Percentiles rank a stretch among this genome's conserved stretches.
Conservation (phyloP, 2,888 invertebrate genomes). For the Drosophila austrosaltans region DNA sequence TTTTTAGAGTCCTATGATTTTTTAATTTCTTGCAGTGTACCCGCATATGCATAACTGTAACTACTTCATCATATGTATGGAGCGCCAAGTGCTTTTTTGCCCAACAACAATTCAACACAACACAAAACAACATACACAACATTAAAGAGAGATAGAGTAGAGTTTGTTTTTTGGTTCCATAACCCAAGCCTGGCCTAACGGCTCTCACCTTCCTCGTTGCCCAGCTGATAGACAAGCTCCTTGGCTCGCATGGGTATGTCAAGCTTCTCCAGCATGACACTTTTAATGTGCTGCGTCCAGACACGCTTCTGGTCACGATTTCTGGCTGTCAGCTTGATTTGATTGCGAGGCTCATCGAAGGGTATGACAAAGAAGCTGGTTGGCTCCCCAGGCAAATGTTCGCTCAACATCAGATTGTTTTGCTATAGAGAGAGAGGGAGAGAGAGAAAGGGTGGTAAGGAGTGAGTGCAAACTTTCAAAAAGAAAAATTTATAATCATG, state of each 20-base stretch:
- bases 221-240: slow-evolving; percentile 90
- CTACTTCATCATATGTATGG: slow-evolving; percentile 45
- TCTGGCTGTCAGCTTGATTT: slow-evolving; percentile 88
- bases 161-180: slow-evolving; percentile 7
- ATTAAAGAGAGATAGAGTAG: slow-evolving; percentile 23
- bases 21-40: slow-evolving; percentile 23
- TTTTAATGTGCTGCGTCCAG: slow-evolving; percentile 84
- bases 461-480: neutral
- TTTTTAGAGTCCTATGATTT: neutral
- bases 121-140: slow-evolving; percentile 22
- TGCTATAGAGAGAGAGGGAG: slow-evolving; percentile 87
- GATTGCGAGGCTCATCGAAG: slow-evolving; percentile 96
- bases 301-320: slow-evolving; percentile 84
- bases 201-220: slow-evolving; percentile 85
- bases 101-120: slow-evolving; percentile 37
- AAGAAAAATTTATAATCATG: neutral
- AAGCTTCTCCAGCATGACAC: slow-evolving; percentile 97
- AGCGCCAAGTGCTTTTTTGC: slow-evolving; percentile 45
- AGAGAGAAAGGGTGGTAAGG: slow-evolving; percentile 19
- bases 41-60: slow-evolving; percentile 45
- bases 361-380: slow-evolving; percentile 98
- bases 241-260: slow-evolving; percentile 97
- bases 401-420: slow-evolving; percentile 98
- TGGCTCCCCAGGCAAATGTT: slow-evolving; percentile 96
- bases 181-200: slow-evolving; percentile 14